These are phyloP conservation scores for Etheostoma spectabile DNA, from an alignment of 2,113 vertebrate species.

Conservation along the genomic window DNA sequence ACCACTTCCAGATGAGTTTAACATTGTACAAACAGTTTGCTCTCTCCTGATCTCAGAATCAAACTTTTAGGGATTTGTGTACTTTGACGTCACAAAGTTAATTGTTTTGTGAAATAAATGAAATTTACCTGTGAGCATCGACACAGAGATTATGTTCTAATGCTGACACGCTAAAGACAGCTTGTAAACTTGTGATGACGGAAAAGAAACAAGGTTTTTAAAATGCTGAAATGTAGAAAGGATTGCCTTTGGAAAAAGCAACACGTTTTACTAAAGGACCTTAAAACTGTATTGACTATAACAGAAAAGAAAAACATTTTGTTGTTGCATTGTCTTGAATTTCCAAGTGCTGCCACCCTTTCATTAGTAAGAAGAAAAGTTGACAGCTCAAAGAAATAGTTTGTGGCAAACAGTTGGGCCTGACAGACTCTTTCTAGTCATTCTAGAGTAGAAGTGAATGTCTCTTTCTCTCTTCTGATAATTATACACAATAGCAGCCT, in stretches of 20 bases:
- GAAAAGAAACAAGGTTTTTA: not conserved
- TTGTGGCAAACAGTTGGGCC: not conserved
- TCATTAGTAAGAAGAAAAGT: not conserved
- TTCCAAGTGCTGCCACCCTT: not conserved
- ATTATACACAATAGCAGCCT: conserved; percentile 55
- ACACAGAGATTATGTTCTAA: not conserved
- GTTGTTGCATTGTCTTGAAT: not conserved
- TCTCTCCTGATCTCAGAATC: not conserved
- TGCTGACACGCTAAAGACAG: not conserved
- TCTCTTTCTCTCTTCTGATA: not conserved
- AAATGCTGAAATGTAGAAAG: not conserved
- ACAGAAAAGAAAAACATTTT: not conserved
- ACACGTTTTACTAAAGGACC: not conserved
- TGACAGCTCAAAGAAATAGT: not conserved
- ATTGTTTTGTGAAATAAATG: not conserved
- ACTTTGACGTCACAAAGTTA: not conserved
- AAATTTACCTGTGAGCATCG: not conserved
- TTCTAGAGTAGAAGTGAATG: conserved; percentile 14
- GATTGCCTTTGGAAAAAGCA: not conserved
- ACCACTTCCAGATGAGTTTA: not conserved
- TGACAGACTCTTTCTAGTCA: not conserved
- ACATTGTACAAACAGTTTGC: not conserved
- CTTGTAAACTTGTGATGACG: not conserved
- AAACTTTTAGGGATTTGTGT: not conserved
- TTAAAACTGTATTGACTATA: not conserved